Percentiles rank a stretch among this genome's conserved stretches.
Conservation (phyloP, 2,113 vertebrate genomes). For the Oreochromis aureus region DNA sequence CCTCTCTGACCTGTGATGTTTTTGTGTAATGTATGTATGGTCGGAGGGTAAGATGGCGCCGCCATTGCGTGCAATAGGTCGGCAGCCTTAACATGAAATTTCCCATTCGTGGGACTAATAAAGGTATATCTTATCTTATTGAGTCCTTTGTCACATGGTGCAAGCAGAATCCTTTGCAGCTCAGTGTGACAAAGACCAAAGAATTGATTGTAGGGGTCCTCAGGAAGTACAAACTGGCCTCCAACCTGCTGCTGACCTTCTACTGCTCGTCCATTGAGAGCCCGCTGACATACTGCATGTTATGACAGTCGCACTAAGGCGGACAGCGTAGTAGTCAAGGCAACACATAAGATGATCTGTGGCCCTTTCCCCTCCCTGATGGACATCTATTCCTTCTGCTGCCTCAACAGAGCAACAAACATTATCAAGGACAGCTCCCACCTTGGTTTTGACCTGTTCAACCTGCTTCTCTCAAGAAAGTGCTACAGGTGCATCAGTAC, state of each 20-base stretch:
- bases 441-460: not conserved
- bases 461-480: not conserved
- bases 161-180: not conserved
- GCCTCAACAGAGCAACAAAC: not conserved
- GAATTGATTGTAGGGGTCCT: rapidly evolving
- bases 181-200: not conserved
- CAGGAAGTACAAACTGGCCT: not conserved
- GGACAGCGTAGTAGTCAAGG: not conserved
- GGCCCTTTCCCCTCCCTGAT: not conserved
- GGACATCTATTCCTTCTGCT: not conserved
- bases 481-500: not conserved
- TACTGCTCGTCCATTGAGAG: not conserved
- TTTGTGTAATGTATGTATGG: too few species aligned
- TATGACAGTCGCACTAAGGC: not conserved
- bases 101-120: too few species aligned
- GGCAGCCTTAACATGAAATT: too few species aligned
- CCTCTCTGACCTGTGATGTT: too few species aligned
- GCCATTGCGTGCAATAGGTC: too few species aligned
- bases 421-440: not conserved
- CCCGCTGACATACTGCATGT: not conserved
- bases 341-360: rapidly evolving
- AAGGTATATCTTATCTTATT: too few species aligned
- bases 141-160: not conserved
- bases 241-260: not conserved
- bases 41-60: too few species aligned